phyloP scores from a whole-genome alignment of 2,113 vertebrate genomes.

The Murina feae region DNA sequence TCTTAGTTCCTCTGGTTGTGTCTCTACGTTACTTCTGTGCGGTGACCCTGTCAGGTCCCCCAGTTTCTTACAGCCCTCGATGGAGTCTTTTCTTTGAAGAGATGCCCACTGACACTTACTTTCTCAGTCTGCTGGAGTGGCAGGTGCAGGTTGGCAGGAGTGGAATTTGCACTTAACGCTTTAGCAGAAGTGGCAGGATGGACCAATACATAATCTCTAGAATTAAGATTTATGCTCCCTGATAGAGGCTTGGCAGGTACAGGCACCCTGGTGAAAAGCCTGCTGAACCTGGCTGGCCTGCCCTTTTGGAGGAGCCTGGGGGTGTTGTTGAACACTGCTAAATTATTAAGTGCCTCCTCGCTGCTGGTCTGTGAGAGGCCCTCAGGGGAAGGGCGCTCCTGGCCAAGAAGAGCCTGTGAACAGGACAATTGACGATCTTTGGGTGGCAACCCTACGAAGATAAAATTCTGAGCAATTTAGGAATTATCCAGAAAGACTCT shows the following conservation, averaged over 20 bases:
- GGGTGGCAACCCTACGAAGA: neutral
- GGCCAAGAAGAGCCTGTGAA: fast-evolving
- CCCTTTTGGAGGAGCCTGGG: neutral
- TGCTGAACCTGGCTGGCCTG: neutral
- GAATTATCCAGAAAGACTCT: neutral
- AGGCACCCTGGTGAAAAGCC: neutral
- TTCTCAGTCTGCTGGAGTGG: neutral
- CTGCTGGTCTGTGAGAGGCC: neutral
- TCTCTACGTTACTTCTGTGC: neutral
- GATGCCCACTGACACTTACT: neutral
- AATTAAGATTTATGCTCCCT: neutral
- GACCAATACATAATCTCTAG: neutral
- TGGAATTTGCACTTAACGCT: neutral
- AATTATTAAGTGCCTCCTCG: neutral
- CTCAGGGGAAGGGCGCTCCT: neutral
- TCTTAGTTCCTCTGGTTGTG: neutral
- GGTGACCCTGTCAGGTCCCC: neutral
- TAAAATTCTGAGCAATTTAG: neutral
- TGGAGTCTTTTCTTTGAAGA: neutral
- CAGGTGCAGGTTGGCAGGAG: neutral
- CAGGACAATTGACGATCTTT: neutral
- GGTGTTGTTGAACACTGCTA: neutral
- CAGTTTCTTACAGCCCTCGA: fast-evolving
- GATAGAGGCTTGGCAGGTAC: neutral
- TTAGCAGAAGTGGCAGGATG: neutral